A percentile compares a stretch with the other conserved stretches of the same genome.
phyloP scores from a whole-genome alignment of 1,140 invertebrate genomes.

The Megathymus violae region DNA sequence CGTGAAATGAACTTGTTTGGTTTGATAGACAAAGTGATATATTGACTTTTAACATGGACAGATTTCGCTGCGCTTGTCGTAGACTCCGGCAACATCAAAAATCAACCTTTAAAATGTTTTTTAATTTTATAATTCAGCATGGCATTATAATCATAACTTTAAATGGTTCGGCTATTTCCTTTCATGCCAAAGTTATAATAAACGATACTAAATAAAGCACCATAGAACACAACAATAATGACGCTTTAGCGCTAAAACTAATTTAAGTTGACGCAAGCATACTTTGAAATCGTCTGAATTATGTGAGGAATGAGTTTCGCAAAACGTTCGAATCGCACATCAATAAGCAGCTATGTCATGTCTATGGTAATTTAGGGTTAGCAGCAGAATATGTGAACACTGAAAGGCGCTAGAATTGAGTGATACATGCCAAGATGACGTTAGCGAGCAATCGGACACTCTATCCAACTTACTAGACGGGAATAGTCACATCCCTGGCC shows the following conservation, averaged over 20 bases:
- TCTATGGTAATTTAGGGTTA: conserved; percentile 12
- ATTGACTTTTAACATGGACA: conserved; percentile 54
- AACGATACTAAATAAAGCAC: conserved; percentile 42
- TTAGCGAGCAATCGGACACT: conserved; percentile 60
- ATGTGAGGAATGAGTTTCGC: conserved; percentile 21
- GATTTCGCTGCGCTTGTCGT: conserved; percentile 46
- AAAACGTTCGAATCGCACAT: conserved; percentile 17
- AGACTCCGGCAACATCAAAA: conserved; percentile 24
- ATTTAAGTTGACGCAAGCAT: conserved; percentile 22
- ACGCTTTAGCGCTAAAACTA: conserved; percentile 21
- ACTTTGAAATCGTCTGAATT: conserved; percentile 18
- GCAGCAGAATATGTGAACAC: neutral
- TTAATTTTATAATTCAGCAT: too few relatives aligned
- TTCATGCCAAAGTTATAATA: conserved; percentile 43
- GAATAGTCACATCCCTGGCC: conserved; percentile 81
- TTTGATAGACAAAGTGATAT: conserved; percentile 49
- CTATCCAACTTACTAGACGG: conserved; percentile 71
- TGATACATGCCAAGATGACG: conserved; percentile 61
- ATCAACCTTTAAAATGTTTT: neutral
- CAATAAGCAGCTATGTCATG: conserved; percentile 6
- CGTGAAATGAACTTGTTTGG: conserved; percentile 53
- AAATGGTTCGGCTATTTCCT: neutral
- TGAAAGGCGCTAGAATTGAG: conserved; percentile 55
- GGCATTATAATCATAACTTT: too few relatives aligned
- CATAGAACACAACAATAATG: conserved; percentile 32